Percentiles rank a stretch among this genome's conserved stretches.
Conservation (phyloP, 1,140 invertebrate species). For the Papilio machaon region DNA sequence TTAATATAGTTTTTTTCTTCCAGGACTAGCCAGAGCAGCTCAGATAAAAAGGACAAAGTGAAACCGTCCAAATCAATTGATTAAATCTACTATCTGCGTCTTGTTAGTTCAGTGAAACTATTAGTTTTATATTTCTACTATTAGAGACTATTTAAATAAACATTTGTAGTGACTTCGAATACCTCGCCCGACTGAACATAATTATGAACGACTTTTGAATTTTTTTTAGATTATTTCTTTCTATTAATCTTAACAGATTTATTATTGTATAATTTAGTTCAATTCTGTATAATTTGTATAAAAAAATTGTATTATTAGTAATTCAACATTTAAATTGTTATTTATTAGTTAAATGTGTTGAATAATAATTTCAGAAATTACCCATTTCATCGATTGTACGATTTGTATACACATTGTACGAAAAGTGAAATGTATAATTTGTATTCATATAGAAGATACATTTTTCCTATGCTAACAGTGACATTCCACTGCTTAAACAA, state of each 20-base stretch:
- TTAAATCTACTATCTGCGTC: constrained; percentile 44
- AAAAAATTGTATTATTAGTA: background rate
- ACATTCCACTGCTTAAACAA: too few species aligned
- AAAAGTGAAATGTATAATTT: background rate
- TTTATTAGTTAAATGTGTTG: background rate
- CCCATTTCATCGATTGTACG: background rate
- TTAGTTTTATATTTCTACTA: constrained; percentile 56
- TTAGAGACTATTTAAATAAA: constrained; percentile 51
- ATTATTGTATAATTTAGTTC: background rate
- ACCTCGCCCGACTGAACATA: constrained; percentile 40
- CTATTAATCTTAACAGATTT: background rate
- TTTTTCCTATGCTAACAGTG: too few species aligned
- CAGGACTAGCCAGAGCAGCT: constrained; percentile 70
- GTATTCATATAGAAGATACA: too few species aligned
- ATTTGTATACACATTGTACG: background rate
- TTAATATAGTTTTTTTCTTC: constrained; percentile 43
- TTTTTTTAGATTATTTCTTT: background rate
- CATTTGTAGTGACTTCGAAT: constrained; percentile 39
- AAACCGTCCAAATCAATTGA: constrained; percentile 78
- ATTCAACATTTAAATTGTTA: background rate
- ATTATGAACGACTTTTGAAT: constrained; percentile 15
- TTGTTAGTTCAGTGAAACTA: constrained; percentile 34
- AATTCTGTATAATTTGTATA: background rate
- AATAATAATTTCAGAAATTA: too few species aligned
- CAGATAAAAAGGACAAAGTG: constrained; percentile 70